Evolutionary conservation across 2,113 vertebrate genomes (phyloP).

Genomic region (Laticauda colubrina): DNA sequence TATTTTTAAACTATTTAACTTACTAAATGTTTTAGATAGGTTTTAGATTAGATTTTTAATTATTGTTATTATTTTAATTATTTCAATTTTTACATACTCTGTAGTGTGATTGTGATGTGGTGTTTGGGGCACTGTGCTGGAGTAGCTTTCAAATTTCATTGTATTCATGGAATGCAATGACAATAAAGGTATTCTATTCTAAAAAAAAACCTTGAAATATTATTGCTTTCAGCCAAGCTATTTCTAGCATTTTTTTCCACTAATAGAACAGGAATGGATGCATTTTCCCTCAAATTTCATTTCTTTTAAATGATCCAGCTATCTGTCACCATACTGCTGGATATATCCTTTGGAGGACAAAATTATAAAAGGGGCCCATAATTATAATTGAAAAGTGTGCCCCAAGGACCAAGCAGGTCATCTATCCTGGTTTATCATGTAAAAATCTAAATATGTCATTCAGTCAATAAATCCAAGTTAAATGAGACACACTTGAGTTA

Average conservation of each 20-base stretch:
- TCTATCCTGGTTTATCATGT: background rate
- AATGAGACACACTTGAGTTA: background rate
- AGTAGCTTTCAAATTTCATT: too few species aligned
- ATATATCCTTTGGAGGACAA: background rate
- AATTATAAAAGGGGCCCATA: background rate
- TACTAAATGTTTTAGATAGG: too few species aligned
- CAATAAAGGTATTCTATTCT: too few species aligned
- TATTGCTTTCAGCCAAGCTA: background rate
- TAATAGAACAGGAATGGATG: background rate
- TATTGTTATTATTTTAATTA: too few species aligned
- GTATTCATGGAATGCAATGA: too few species aligned
- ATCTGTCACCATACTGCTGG: background rate
- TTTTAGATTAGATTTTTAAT: too few species aligned
- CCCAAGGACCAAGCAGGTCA: background rate
- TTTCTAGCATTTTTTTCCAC: background rate
- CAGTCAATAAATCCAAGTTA: background rate
- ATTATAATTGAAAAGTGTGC: background rate
- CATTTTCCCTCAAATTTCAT: background rate
- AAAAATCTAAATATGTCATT: background rate
- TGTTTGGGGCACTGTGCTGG: too few species aligned
- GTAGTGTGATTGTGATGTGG: too few species aligned
- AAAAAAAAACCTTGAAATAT: background rate
- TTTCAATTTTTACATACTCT: too few species aligned
- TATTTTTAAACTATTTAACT: too few species aligned
- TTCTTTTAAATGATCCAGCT: background rate